Conservation (phyloP, 2,888 invertebrate genomes). For the Loripinus fragilis region DNA sequence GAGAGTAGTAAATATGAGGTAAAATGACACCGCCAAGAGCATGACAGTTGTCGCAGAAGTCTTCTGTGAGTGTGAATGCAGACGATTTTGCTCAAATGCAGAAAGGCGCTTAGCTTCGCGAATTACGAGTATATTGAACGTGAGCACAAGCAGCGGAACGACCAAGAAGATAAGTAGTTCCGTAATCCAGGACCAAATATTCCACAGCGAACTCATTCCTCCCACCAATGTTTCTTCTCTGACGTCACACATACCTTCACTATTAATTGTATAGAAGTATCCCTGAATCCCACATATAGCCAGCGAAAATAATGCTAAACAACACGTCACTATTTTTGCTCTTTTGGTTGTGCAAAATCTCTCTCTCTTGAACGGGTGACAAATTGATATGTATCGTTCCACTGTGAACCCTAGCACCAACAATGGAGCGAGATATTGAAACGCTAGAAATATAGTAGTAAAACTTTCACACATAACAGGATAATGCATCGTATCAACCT, state of each 20-base stretch:
- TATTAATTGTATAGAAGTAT: conserved; percentile 78
- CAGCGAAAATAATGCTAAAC: conserved; percentile 71
- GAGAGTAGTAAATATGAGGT: conserved; percentile 80
- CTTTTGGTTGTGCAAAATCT: conserved; percentile 77
- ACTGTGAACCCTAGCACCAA: conserved; percentile 82
- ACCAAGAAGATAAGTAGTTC: conserved; percentile 81
- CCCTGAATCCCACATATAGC: conserved; percentile 78
- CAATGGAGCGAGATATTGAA: conserved; percentile 81
- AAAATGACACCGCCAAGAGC: conserved; percentile 82
- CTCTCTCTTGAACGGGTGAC: conserved; percentile 82
- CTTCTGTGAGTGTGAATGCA: conserved; percentile 51
- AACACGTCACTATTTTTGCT: conserved; percentile 76
- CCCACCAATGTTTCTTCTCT: conserved; percentile 66
- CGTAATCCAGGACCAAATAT: conserved; percentile 80
- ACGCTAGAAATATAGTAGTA: conserved; percentile 77
- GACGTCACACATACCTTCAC: conserved; percentile 67
- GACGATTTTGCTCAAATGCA: conserved; percentile 67
- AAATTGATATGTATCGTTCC: conserved; percentile 82
- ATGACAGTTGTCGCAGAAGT: conserved; percentile 81
- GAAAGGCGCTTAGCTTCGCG: conserved; percentile 76
- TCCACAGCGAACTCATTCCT: conserved; percentile 73
- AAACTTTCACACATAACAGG: conserved; percentile 80
- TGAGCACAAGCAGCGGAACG: conserved; percentile 80
- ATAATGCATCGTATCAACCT: conserved; percentile 65
- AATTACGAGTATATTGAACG: conserved; percentile 82